Percentiles rank a stretch among this genome's conserved stretches.
These are phyloP conservation scores for Neosalanx taihuensis DNA, from an alignment of 2,797 vertebrate genomes.

Conservation along the genomic window DNA sequence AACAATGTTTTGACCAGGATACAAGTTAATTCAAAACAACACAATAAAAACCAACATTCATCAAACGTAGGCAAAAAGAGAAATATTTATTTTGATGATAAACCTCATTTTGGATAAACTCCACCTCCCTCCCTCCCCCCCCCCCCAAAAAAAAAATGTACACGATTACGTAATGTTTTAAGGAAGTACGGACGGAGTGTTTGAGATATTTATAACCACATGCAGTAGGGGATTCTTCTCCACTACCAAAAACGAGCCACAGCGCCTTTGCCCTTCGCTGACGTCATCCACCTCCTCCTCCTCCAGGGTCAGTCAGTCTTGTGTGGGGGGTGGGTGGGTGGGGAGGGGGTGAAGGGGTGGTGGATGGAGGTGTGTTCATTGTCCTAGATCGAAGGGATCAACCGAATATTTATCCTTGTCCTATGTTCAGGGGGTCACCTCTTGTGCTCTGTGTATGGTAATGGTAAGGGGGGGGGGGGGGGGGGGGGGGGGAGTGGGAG, in stretches of 20 bases:
- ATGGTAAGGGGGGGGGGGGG: too few species aligned
- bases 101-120: constrained; percentile 74
- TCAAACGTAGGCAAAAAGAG: constrained; percentile 66
- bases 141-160: too few species aligned
- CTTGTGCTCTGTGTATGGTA: constrained; percentile 42
- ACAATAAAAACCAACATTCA: constrained; percentile 1
- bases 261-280: constrained; percentile 39
- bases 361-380: constrained; percentile 23
- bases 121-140: constrained; percentile 52
- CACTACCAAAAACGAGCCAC: constrained; percentile 70
- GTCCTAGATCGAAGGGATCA: constrained; percentile 38
- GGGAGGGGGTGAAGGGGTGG: not conserved
- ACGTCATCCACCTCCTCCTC: constrained; percentile 26
- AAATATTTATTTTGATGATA: constrained; percentile 83
- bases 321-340: not conserved
- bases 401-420: constrained; percentile 38
- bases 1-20: not conserved
- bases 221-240: constrained; percentile 72
- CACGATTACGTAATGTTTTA: constrained; percentile 47
- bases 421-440: constrained; percentile 20
- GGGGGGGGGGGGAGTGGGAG: too few species aligned
- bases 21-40: not conserved
- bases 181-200: constrained; percentile 70
- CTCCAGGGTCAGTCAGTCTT: constrained; percentile 10
- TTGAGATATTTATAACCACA: constrained; percentile 76